These are phyloP conservation scores for Rhinogobio ventralis DNA, from an alignment of 2,797 vertebrate genomes.

Conservation along the genomic window DNA sequence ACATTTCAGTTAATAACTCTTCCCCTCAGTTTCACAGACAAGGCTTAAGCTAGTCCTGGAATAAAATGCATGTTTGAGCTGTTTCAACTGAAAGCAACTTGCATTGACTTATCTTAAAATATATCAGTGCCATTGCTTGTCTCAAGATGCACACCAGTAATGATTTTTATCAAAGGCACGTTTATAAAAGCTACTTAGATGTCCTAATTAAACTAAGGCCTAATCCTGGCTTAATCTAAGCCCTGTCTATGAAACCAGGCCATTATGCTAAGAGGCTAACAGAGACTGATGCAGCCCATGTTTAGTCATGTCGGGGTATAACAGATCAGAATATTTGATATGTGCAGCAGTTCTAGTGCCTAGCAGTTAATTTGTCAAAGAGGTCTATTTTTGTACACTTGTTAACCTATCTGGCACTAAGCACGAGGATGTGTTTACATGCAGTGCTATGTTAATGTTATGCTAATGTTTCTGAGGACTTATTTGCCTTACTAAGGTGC, in stretches of 20 bases:
- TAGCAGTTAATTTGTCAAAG: conserved; percentile 71
- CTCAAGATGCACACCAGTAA: neutral
- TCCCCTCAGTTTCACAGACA: neutral
- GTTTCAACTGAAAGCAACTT: neutral
- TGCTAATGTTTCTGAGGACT: conserved; percentile 35
- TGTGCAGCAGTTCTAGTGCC: conserved; percentile 62
- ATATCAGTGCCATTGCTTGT: neutral
- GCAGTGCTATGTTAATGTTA: conserved; percentile 52
- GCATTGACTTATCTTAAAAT: too few species aligned
- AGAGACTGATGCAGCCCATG: conserved; percentile 56
- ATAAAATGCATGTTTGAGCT: neutral
- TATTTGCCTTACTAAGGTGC: conserved; percentile 15
- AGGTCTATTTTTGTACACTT: conserved; percentile 70
- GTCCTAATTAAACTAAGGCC: neutral
- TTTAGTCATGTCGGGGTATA: conserved; percentile 68
- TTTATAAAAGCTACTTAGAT: neutral
- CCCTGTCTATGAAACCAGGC: neutral
- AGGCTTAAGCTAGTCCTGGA: neutral
- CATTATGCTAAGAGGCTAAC: neutral
- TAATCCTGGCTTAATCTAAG: conserved; percentile 4
- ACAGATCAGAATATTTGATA: conserved; percentile 70
- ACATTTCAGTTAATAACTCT: neutral
- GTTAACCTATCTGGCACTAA: conserved; percentile 69
- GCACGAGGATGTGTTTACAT: conserved; percentile 68
- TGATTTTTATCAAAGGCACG: neutral